These are phyloP conservation scores for Trissolcus brochymenae DNA, from an alignment of 2,888 invertebrate species.

Conservation along the genomic window DNA sequence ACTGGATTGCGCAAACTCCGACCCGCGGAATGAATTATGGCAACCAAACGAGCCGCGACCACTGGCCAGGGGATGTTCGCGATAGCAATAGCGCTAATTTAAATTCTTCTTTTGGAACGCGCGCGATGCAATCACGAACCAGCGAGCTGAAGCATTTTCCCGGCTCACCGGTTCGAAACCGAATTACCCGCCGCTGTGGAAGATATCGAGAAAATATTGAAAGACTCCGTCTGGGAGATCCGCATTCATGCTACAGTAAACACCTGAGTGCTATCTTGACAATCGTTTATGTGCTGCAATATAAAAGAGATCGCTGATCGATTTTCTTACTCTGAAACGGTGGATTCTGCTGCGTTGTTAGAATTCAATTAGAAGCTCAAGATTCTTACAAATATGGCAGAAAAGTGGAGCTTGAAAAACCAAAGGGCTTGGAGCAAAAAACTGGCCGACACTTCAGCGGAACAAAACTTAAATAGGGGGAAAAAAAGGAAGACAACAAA, in stretches of 20 bases:
- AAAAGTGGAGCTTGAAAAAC: too few species aligned
- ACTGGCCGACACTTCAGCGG: too few species aligned
- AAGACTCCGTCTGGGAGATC: slow-evolving; percentile 57
- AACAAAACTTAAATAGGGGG: too few species aligned
- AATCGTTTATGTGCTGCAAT: slow-evolving; percentile 37
- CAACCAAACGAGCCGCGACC: slow-evolving; percentile 22
- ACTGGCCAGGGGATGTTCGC: slow-evolving; percentile 23
- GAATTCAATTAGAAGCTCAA: slow-evolving; percentile 29
- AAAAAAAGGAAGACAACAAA: too few species aligned
- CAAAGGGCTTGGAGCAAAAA: too few species aligned
- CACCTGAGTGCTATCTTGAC: slow-evolving; percentile 41
- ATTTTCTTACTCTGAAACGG: slow-evolving; percentile 9
- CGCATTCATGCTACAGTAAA: slow-evolving; percentile 42
- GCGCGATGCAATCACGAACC: slow-evolving; percentile 54
- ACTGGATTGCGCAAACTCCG: background rate
- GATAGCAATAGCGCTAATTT: slow-evolving; percentile 50
- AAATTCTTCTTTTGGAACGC: slow-evolving; percentile 50
- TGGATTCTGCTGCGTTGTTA: slow-evolving; percentile 28
- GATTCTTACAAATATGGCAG: too few species aligned
- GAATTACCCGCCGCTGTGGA: slow-evolving; percentile 69
- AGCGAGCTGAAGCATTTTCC: slow-evolving; percentile 68
- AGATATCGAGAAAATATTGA: slow-evolving; percentile 67
- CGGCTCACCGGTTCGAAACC: slow-evolving; percentile 68
- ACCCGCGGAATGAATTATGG: slow-evolving; percentile 18
- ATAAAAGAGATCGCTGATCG: slow-evolving; percentile 39